Conservation (phyloP, 2,888 invertebrate species). For the Eupithecia subfuscata region DNA sequence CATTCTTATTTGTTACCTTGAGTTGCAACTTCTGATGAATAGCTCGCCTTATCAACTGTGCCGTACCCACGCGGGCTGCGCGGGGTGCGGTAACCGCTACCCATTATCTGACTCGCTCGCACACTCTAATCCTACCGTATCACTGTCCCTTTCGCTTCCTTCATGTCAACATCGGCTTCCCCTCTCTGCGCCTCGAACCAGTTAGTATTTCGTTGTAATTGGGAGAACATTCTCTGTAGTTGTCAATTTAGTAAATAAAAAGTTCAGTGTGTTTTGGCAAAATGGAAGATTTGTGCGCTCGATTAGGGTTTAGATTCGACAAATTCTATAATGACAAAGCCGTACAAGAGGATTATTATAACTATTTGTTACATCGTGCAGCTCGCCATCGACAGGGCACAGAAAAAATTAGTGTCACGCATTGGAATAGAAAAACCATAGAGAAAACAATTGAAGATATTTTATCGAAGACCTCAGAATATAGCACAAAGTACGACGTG, state of each 20-base stretch:
- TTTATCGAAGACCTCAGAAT: background rate
- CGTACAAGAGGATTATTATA: background rate
- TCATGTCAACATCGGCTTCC: background rate
- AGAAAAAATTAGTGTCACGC: background rate
- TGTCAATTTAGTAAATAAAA: background rate
- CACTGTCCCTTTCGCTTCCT: constrained; percentile 8
- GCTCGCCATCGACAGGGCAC: background rate
- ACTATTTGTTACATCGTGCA: background rate
- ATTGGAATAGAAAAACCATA: background rate
- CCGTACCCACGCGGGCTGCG: background rate
- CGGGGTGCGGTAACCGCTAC: background rate
- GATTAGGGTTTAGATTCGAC: constrained; percentile 3
- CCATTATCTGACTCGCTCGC: constrained; percentile 14
- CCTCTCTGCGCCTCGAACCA: background rate
- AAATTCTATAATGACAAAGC: constrained; percentile 5
- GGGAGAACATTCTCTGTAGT: background rate
- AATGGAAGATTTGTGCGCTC: background rate
- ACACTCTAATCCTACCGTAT: background rate
- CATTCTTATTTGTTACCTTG: background rate
- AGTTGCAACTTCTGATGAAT: background rate
- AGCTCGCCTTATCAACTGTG: background rate
- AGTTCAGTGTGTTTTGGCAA: background rate
- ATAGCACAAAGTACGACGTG: constrained; percentile 7
- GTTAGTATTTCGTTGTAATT: constrained; percentile 2
- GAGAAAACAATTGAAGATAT: constrained; percentile 7